A percentile compares a stretch with the other conserved stretches of the same genome.
Evolutionary conservation across 2,888 invertebrate species (phyloP).

Genomic region (Listrodromus nycthemerus): DNA sequence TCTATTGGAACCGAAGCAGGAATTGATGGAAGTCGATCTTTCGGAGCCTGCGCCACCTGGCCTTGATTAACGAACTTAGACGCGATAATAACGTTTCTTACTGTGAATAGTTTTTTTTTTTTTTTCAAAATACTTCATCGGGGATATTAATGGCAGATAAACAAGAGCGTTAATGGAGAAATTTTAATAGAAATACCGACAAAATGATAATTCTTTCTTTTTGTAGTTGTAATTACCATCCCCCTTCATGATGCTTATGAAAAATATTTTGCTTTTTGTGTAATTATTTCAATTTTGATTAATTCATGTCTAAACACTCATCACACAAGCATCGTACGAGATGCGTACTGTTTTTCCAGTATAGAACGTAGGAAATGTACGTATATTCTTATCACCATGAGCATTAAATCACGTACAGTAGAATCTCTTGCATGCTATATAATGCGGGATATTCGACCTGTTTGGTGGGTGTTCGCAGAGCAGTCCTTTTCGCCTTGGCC

Average conservation of each 20-base stretch:
- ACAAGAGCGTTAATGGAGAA: neutral
- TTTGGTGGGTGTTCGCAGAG: neutral
- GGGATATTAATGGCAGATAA: conserved; percentile 1
- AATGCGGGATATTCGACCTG: neutral
- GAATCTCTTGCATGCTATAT: neutral
- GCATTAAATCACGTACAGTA: conserved; percentile 37
- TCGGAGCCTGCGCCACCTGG: conserved; percentile 84
- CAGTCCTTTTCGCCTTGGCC: neutral
- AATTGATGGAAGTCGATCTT: conserved; percentile 76
- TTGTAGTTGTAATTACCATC: neutral
- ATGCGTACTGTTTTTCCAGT: neutral
- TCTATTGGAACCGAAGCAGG: conserved; percentile 77
- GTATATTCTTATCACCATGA: conserved; percentile 71
- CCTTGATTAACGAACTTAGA: conserved; percentile 79
- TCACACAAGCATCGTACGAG: neutral
- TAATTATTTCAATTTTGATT: conserved; percentile 42
- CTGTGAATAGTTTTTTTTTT: neutral
- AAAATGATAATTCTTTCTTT: neutral
- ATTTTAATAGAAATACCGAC: conserved; percentile 4
- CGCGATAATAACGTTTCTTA: neutral
- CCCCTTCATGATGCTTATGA: neutral
- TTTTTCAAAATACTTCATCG: conserved; percentile 14
- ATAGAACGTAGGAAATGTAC: conserved; percentile 49
- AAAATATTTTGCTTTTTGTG: no score
- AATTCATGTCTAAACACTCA: conserved; percentile 15